Conservation (phyloP, 2,113 vertebrate species). For the Centropus unirufus region DNA sequence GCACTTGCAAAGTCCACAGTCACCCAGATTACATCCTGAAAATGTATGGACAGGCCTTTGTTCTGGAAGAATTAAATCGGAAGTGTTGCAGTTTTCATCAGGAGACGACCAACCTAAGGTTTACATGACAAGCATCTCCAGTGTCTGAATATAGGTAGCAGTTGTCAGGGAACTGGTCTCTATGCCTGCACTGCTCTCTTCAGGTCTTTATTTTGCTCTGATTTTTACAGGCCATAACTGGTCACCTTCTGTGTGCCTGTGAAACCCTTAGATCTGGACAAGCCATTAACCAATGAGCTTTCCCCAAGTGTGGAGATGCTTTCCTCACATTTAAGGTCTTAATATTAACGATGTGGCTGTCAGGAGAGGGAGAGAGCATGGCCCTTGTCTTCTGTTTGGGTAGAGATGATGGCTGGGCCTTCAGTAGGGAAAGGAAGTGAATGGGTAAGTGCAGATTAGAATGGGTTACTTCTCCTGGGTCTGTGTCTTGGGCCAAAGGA, state of each 20-base stretch:
- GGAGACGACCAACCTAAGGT: neutral
- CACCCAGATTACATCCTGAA: neutral
- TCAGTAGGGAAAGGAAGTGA: neutral
- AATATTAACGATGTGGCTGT: neutral
- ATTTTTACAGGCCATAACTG: neutral
- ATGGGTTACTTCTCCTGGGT: neutral
- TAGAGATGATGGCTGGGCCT: neutral
- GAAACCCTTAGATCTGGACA: neutral
- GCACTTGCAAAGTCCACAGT: neutral
- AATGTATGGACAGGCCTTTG: neutral
- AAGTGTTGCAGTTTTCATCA: neutral
- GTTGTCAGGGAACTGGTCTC: neutral
- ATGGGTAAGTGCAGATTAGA: rapidly evolving
- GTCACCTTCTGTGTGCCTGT: neutral
- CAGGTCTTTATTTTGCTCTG: neutral
- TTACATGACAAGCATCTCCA: neutral
- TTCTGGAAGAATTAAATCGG: neutral
- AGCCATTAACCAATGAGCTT: neutral
- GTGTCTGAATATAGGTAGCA: neutral
- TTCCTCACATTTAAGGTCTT: neutral
- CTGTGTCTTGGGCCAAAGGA: neutral
- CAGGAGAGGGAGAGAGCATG: neutral
- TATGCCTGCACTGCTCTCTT: neutral
- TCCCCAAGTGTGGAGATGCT: neutral
- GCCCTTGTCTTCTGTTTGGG: neutral